Conservation (phyloP, 2,888 invertebrate species). For the Cerastis leucographa region DNA sequence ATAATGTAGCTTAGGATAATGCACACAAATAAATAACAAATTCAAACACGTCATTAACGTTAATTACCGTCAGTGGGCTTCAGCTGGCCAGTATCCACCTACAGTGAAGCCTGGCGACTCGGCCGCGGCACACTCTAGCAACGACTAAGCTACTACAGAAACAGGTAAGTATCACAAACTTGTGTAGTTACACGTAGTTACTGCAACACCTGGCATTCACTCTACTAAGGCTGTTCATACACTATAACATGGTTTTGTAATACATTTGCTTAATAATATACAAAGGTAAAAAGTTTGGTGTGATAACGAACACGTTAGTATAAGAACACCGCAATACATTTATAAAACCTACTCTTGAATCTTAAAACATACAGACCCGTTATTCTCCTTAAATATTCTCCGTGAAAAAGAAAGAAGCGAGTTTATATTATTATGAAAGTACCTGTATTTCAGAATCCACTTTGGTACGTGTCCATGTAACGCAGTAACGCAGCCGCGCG, state of each 20-base stretch:
- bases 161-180: slow-evolving; percentile 10
- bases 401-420: neutral
- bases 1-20: neutral
- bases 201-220: neutral
- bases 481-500: neutral
- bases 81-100: neutral
- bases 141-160: neutral
- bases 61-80: neutral
- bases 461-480: slow-evolving; percentile 23
- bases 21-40: neutral
- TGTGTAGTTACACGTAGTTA: neutral
- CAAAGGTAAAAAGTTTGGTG: neutral
- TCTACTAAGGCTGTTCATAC: neutral
- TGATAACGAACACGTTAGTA: neutral
- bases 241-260: neutral
- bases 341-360: neutral
- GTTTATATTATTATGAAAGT: neutral
- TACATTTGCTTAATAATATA: neutral
- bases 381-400: slow-evolving; percentile 9
- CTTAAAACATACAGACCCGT: neutral
- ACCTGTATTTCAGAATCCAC: slow-evolving; percentile 6
- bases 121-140: neutral
- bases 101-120: neutral
- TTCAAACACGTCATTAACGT: neutral
- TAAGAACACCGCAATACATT: neutral